Evolutionary conservation across 2,888 invertebrate species (phyloP).

Genomic region (Pterostichus madidus): DNA sequence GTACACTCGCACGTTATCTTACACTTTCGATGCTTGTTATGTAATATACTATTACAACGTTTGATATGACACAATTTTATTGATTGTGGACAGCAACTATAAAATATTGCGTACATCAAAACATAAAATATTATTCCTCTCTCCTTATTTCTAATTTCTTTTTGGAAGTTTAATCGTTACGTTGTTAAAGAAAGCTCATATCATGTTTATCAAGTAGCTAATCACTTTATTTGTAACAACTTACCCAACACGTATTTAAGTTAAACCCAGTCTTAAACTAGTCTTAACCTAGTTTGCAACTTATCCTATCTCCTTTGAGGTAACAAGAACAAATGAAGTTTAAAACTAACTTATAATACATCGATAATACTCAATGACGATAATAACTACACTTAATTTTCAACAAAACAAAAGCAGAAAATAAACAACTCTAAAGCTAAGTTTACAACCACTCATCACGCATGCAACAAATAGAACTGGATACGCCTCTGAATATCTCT

Average conservation of each 20-base stretch:
- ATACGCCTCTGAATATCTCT: constrained; percentile 39
- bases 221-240: constrained; percentile 1
- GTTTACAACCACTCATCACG: constrained; percentile 34
- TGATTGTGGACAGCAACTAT: too few relatives aligned
- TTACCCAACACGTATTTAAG: neutral
- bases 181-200: too few relatives aligned
- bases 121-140: too few relatives aligned
- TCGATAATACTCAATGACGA: constrained; percentile 4
- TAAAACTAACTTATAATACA: constrained; percentile 13
- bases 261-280: neutral
- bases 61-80: too few relatives aligned
- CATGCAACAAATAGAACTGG: constrained; percentile 4
- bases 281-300: neutral
- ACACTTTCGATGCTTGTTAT: too few relatives aligned
- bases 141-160: too few relatives aligned
- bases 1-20: too few relatives aligned
- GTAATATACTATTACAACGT: too few relatives aligned
- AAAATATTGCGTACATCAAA: too few relatives aligned
- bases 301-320: neutral
- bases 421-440: constrained; percentile 25
- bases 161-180: too few relatives aligned
- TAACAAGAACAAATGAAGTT: neutral
- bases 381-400: constrained; percentile 19
- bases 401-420: constrained; percentile 31
- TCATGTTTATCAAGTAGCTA: neutral